These are phyloP conservation scores for Alcis repandata DNA, from an alignment of 2,888 invertebrate species.

Conservation along the genomic window DNA sequence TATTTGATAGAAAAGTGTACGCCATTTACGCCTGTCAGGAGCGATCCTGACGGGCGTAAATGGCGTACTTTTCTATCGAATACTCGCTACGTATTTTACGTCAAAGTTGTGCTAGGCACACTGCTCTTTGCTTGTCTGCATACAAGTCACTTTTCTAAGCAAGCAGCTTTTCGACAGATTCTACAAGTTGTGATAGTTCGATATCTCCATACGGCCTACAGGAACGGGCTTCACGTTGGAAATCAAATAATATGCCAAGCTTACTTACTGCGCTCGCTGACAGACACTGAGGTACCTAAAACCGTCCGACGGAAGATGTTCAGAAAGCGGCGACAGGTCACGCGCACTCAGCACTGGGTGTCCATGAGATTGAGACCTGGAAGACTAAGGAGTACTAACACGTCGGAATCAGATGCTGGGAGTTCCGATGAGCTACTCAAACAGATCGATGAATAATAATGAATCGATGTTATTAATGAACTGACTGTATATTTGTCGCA, in stretches of 20 bases:
- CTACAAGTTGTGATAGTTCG: constrained; percentile 76
- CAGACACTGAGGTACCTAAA: constrained; percentile 60
- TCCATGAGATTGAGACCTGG: constrained; percentile 58
- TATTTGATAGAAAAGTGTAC: too few relatives aligned
- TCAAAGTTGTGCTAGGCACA: too few relatives aligned
- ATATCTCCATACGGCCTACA: constrained; percentile 80
- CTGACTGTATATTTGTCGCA: too few relatives aligned
- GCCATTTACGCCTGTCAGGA: too few relatives aligned
- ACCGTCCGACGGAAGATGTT: constrained; percentile 57
- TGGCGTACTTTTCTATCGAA: too few relatives aligned
- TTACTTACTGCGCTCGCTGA: constrained; percentile 72
- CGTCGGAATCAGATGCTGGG: constrained; percentile 67
- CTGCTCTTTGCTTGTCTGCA: too few relatives aligned
- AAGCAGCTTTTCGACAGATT: constrained; percentile 56
- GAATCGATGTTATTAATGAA: not conserved
- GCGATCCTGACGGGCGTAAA: too few relatives aligned
- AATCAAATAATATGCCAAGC: constrained; percentile 73
- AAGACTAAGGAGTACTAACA: constrained; percentile 53
- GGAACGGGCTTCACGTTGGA: constrained; percentile 75
- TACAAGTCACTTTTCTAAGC: not conserved
- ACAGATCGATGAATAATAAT: constrained; percentile 71
- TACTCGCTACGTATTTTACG: too few relatives aligned
- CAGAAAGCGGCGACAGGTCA: constrained; percentile 61
- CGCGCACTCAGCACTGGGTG: constrained; percentile 75
- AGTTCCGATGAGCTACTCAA: constrained; percentile 78